These are phyloP conservation scores for Brachypteracias leptosomus DNA, from an alignment of 2,113 vertebrate genomes.

Conservation along the genomic window DNA sequence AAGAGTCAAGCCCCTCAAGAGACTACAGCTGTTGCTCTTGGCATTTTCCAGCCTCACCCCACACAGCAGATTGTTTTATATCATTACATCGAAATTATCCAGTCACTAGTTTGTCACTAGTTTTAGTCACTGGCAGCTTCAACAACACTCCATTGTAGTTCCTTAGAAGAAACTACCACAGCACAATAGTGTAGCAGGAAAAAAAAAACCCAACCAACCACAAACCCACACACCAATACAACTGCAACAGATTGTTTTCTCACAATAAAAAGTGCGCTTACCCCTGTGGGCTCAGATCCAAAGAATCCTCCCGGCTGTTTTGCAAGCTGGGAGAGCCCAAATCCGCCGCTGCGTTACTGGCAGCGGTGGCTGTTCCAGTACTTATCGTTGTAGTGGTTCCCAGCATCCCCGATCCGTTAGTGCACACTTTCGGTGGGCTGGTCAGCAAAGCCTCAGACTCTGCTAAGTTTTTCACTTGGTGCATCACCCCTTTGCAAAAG, in stretches of 20 bases:
- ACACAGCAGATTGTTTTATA: background rate
- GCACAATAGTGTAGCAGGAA: background rate
- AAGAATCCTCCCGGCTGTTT: slow-evolving; percentile 95
- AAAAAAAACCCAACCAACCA: too few relatives aligned
- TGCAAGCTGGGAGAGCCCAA: slow-evolving; percentile 95
- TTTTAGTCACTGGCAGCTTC: background rate
- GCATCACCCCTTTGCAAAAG: slow-evolving; percentile 89
- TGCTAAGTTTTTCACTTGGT: slow-evolving; percentile 96
- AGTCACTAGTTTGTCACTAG: background rate
- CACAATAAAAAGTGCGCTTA: slow-evolving; percentile 53
- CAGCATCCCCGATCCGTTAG: slow-evolving; percentile 88
- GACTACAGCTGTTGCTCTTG: background rate
- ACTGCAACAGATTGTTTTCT: fast-evolving
- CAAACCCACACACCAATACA: background rate
- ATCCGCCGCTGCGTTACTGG: slow-evolving; percentile 86
- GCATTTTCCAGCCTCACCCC: background rate
- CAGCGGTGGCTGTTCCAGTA: slow-evolving; percentile 86
- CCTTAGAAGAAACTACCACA: background rate
- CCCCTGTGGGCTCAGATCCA: slow-evolving; percentile 98
- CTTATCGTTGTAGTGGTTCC: slow-evolving; percentile 87
- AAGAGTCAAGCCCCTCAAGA: background rate
- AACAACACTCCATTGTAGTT: background rate
- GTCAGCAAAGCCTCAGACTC: slow-evolving; percentile 94
- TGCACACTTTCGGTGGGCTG: slow-evolving; percentile 93
- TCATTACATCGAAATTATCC: background rate